Evolutionary conservation across 1,140 invertebrate genomes (phyloP).

Genomic region (Armadillidium nasatum): DNA sequence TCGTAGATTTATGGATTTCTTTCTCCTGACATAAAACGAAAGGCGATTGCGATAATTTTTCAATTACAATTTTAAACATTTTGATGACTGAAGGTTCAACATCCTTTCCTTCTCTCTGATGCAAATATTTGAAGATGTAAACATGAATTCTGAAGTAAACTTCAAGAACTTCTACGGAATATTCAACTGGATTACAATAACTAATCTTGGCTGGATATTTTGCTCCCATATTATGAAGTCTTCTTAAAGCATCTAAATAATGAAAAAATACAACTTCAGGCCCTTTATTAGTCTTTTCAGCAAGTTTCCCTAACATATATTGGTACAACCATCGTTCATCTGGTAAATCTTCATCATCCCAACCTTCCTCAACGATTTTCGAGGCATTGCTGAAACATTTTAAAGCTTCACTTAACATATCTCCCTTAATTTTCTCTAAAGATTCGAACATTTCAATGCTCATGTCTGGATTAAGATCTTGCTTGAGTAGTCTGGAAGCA

Average conservation of each 20-base stretch:
- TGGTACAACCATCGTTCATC: constrained; percentile 84
- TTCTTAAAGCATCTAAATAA: constrained; percentile 62
- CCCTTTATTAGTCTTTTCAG: constrained; percentile 71
- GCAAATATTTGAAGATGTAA: constrained; percentile 76
- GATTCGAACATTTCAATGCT: constrained; percentile 70
- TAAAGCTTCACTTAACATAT: constrained; percentile 68
- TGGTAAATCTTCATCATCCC: constrained; percentile 57
- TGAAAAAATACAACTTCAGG: constrained; percentile 69
- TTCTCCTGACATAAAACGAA: constrained; percentile 34
- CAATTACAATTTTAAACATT: constrained; percentile 29
- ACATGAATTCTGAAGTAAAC: constrained; percentile 66
- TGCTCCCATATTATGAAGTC: constrained; percentile 72
- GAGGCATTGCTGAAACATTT: constrained; percentile 62
- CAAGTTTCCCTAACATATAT: constrained; percentile 88
- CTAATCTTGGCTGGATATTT: constrained; percentile 79
- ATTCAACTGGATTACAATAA: constrained; percentile 73
- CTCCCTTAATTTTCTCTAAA: constrained; percentile 68
- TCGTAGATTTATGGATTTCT: neutral
- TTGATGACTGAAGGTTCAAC: constrained; percentile 35
- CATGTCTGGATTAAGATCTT: constrained; percentile 62
- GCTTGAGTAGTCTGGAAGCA: constrained; percentile 72
- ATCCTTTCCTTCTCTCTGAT: constrained; percentile 57
- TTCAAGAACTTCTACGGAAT: constrained; percentile 85
- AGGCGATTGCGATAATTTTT: constrained; percentile 30
- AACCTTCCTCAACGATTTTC: constrained; percentile 43